phyloP scores from a whole-genome alignment of 2,888 invertebrate species.

The Sphecodes monilicornis region DNA sequence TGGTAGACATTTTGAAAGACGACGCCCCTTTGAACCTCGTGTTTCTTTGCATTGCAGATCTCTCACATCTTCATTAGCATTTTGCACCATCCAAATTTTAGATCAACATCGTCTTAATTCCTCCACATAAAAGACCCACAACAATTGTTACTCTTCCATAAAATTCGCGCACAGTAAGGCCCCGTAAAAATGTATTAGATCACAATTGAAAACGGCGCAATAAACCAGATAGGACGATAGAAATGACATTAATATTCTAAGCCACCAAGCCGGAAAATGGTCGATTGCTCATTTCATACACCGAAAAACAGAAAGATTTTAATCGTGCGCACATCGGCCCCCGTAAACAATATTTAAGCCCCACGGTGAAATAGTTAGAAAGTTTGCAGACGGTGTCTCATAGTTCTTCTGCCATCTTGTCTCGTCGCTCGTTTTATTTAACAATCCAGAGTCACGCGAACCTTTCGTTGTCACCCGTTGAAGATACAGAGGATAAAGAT shows the following conservation, averaged over 20 bases:
- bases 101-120: neutral
- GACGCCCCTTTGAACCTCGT: too few species aligned
- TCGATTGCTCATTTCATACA: neutral
- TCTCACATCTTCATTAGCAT: too few species aligned
- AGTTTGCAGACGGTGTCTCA: neutral
- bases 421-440: neutral
- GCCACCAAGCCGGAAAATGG: neutral
- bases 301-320: neutral
- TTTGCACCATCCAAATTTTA: too few species aligned
- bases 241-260: neutral
- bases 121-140: neutral
- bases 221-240: neutral
- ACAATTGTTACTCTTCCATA: neutral
- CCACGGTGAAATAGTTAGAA: neutral
- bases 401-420: neutral
- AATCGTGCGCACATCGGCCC: neutral
- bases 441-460: conserved; percentile 34
- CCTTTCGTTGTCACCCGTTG: conserved; percentile 30
- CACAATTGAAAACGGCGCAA: neutral
- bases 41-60: too few species aligned
- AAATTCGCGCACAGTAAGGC: neutral
- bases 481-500: conserved; percentile 28
- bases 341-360: neutral
- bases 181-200: neutral
- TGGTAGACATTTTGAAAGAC: too few species aligned